Evolutionary conservation across 2,888 invertebrate genomes (phyloP).

Genomic region (Bombyx huttoni): DNA sequence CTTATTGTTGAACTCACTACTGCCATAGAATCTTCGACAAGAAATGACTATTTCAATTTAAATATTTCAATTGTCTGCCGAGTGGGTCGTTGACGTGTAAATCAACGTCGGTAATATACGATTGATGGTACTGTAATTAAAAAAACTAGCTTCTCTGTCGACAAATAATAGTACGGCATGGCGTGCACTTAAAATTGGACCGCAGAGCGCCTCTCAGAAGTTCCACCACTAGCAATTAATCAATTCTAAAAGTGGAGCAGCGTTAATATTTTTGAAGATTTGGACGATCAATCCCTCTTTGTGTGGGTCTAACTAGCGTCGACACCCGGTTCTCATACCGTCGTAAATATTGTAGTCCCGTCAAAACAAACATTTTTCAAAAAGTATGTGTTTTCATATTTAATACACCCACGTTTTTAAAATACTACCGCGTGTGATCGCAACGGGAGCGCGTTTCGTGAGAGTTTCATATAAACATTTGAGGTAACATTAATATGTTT

Average conservation of each 20-base stretch:
- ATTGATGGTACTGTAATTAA: conserved; percentile 47
- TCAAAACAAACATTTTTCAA: conserved; percentile 66
- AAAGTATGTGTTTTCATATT: conserved; percentile 60
- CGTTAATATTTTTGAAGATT: conserved; percentile 51
- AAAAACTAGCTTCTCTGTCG: conserved; percentile 32
- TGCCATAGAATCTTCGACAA: conserved; percentile 28
- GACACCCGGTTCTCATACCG: conserved; percentile 35
- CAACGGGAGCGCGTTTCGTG: conserved; percentile 32
- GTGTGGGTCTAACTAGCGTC: conserved; percentile 62
- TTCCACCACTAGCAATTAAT: conserved; percentile 58
- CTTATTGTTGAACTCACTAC: conserved; percentile 16
- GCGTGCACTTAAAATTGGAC: conserved; percentile 40
- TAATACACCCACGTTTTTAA: conserved; percentile 47
- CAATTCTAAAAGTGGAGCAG: conserved; percentile 57
- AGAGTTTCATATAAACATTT: conserved; percentile 35
- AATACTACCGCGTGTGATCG: conserved; percentile 45
- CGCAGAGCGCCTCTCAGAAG: conserved; percentile 27
- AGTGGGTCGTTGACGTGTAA: conserved; percentile 24
- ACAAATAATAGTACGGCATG: conserved; percentile 38
- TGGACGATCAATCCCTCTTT: conserved; percentile 56
- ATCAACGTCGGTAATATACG: conserved; percentile 28
- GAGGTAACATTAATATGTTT: conserved; percentile 28
- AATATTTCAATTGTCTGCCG: conserved; percentile 19
- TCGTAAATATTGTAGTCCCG: conserved; percentile 47
- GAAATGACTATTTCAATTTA: conserved; percentile 19